phyloP scores from a whole-genome alignment of 64 coral and sea anemone species.

The Pocillopora damicornis region DNA sequence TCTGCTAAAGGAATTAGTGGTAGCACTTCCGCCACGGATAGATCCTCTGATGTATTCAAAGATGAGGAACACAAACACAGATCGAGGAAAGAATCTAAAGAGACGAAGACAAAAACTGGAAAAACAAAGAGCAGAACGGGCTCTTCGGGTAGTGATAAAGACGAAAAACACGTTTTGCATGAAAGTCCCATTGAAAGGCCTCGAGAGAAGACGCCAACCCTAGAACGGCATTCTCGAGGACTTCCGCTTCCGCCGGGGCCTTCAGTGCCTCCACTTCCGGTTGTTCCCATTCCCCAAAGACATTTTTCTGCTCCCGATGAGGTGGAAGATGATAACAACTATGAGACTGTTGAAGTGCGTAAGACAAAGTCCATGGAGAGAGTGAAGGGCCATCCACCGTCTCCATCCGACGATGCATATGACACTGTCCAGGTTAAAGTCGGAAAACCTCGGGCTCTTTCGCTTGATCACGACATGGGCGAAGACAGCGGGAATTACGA shows the following conservation, averaged over 20 bases:
- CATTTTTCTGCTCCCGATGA: slow-evolving; percentile 5
- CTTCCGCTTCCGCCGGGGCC: neutral
- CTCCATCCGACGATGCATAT: neutral
- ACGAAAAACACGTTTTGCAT: neutral
- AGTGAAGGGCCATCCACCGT: neutral
- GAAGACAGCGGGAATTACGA: slow-evolving; percentile 11
- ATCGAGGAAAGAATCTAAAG: slow-evolving; percentile 20
- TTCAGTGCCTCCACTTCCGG: neutral
- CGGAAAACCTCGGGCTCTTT: neutral
- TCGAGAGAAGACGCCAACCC: neutral
- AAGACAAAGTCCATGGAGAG: slow-evolving; percentile 2
- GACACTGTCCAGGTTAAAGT: neutral
- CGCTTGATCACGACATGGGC: neutral
- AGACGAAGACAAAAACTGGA: neutral
- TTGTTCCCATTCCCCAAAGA: neutral
- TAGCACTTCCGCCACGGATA: neutral
- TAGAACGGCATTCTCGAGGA: neutral
- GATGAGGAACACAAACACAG: slow-evolving; percentile 19
- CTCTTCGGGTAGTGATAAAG: slow-evolving; percentile 7
- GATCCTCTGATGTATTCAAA: slow-evolving; percentile 18
- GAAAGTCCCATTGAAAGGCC: neutral
- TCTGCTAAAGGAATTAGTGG: neutral
- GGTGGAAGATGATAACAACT: neutral
- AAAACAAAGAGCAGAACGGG: slow-evolving; percentile 18
- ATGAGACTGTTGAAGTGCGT: neutral